Conservation (phyloP, 1,140 invertebrate species). For the Formica exsecta region DNA sequence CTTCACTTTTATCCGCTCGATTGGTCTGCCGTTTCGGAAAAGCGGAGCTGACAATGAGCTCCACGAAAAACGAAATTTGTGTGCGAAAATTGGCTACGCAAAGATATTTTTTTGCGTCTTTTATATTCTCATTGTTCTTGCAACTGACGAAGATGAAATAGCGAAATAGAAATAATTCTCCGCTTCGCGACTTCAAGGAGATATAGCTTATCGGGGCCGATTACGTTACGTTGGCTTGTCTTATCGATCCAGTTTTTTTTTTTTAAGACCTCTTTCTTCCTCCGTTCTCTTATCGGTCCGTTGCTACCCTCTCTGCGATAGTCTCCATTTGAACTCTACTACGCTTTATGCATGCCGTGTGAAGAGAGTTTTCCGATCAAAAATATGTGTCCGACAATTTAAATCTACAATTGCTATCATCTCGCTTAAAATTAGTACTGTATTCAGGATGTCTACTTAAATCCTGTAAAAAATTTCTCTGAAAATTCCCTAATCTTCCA, state of each 20-base stretch:
- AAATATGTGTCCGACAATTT: background rate
- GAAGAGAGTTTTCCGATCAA: background rate
- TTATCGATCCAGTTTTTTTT: conserved; percentile 40
- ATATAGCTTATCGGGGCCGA: conserved; percentile 43
- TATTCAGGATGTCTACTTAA: too few relatives aligned
- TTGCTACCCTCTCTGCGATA: conserved; percentile 11
- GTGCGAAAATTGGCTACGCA: background rate
- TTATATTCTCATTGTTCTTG: conserved; percentile 35
- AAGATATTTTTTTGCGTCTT: background rate
- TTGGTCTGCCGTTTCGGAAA: too few relatives aligned
- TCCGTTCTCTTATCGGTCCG: conserved; percentile 13
- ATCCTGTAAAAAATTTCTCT: too few relatives aligned
- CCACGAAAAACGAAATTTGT: too few relatives aligned
- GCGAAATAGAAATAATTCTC: background rate
- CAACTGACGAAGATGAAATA: conserved; percentile 33
- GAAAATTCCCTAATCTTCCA: too few relatives aligned
- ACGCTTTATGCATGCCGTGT: background rate
- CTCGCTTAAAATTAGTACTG: background rate
- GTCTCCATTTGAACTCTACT: background rate
- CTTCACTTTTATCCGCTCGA: too few relatives aligned
- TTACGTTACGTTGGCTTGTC: conserved; percentile 43
- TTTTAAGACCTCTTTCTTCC: conserved; percentile 21
- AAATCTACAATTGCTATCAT: background rate
- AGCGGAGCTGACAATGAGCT: too few relatives aligned
- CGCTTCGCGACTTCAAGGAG: conserved; percentile 27